Evolutionary conservation across 2,888 invertebrate genomes (phyloP).

Genomic region (Drosophila ustulata): DNA sequence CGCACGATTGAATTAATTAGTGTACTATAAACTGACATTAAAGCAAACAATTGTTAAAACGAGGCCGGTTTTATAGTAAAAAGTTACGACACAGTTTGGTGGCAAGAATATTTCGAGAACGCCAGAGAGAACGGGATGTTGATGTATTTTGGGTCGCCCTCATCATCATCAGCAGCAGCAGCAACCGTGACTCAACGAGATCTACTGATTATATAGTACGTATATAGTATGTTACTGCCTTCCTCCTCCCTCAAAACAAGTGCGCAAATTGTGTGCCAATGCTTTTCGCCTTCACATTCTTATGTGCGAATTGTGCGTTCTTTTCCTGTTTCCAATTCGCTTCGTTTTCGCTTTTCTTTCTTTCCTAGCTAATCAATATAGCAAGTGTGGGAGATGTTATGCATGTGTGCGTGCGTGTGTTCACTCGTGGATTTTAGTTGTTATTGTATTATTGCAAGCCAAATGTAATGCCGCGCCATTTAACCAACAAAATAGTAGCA

Average conservation of each 20-base stretch:
- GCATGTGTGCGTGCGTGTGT: background rate
- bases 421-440: slow-evolving; percentile 16
- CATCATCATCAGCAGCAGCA: slow-evolving; percentile 13
- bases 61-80: background rate
- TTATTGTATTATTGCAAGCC: slow-evolving; percentile 18
- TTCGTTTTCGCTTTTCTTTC: background rate
- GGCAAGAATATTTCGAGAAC: slow-evolving; percentile 23
- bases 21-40: background rate
- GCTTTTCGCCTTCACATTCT: slow-evolving; percentile 6
- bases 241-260: background rate
- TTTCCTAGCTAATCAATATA: slow-evolving; percentile 38
- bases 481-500: background rate
- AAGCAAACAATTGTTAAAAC: background rate
- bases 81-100: background rate
- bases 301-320: slow-evolving; percentile 30
- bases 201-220: slow-evolving; percentile 35
- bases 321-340: slow-evolving; percentile 36
- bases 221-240: background rate
- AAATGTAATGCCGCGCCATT: slow-evolving; percentile 14
- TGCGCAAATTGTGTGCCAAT: slow-evolving; percentile 9
- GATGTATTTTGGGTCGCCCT: slow-evolving; percentile 19
- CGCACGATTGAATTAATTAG: background rate
- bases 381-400: slow-evolving; percentile 28
- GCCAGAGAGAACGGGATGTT: background rate
- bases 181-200: slow-evolving; percentile 55